Percentiles rank a stretch among this genome's conserved stretches.
These are phyloP conservation scores for Galago senegalensis DNA, from an alignment of 2,797 vertebrate species.

Conservation along the genomic window DNA sequence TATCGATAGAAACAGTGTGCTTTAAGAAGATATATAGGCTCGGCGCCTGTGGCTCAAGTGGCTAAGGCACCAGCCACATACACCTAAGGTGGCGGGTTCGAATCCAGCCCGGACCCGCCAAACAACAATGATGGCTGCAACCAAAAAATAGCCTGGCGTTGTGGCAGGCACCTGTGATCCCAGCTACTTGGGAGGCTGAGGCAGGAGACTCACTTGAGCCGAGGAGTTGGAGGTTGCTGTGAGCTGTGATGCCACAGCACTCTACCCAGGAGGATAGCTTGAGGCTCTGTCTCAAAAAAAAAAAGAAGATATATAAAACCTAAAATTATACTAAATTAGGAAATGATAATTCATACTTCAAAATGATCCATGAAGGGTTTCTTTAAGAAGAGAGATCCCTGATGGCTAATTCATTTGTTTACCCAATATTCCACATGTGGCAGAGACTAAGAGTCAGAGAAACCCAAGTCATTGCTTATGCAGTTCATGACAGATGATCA, in stretches of 20 bases:
- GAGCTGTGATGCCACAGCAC: no score
- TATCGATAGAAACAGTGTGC: not conserved
- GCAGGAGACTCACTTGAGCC: no score
- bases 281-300: not conserved
- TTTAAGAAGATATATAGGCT: constrained; percentile 38
- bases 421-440: not conserved
- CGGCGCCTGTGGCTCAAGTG: no score
- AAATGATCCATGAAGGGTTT: constrained; percentile 25
- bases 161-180: no score
- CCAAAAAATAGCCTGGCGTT: no score
- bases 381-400: constrained; percentile 37
- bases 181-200: no score
- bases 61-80: no score
- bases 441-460: constrained; percentile 22
- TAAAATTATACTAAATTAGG: constrained; percentile 37
- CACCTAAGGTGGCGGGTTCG: no score
- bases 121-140: no score
- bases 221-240: no score
- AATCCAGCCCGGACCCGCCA: no score
- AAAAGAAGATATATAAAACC: constrained; percentile 47
- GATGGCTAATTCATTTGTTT: not conserved
- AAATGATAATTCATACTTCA: constrained; percentile 17
- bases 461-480: not conserved
- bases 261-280: no score
- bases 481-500: not conserved